Conservation (phyloP, 2,888 invertebrate genomes). For the Ganaspis brasiliensis region DNA sequence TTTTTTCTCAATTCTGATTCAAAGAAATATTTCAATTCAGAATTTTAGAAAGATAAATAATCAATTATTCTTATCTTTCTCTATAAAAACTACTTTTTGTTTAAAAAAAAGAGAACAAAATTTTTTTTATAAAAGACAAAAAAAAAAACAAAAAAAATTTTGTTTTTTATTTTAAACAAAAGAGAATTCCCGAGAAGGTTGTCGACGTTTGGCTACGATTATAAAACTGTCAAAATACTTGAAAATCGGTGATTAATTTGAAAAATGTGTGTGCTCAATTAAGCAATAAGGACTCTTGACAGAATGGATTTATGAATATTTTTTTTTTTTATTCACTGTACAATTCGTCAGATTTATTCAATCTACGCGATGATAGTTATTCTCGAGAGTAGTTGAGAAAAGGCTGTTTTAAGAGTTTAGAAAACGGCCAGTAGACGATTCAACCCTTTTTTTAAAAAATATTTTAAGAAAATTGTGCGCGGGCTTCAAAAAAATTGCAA, state of each 20-base stretch:
- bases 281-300: constrained; percentile 29
- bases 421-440: background rate
- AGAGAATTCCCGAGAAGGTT: constrained; percentile 8
- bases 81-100: too few species aligned
- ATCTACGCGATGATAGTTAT: constrained; percentile 34
- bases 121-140: too few species aligned
- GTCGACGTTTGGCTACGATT: constrained; percentile 21
- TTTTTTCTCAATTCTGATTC: too few species aligned
- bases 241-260: constrained; percentile 8
- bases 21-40: too few species aligned
- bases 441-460: background rate
- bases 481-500: too few species aligned
- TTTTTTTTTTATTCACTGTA: constrained; percentile 1
- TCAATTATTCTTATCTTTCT: too few species aligned
- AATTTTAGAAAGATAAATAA: too few species aligned
- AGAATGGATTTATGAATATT: background rate
- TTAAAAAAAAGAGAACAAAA: too few species aligned
- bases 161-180: too few species aligned
- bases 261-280: constrained; percentile 36
- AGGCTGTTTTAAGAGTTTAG: background rate
- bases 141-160: too few species aligned
- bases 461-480: too few species aligned
- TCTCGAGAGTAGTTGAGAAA: constrained; percentile 25
- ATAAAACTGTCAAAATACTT: constrained; percentile 13
- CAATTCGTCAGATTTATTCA: constrained; percentile 19